These are phyloP conservation scores for Formicarius rufipectus DNA, from an alignment of 2,113 vertebrate genomes.

Conservation along the genomic window DNA sequence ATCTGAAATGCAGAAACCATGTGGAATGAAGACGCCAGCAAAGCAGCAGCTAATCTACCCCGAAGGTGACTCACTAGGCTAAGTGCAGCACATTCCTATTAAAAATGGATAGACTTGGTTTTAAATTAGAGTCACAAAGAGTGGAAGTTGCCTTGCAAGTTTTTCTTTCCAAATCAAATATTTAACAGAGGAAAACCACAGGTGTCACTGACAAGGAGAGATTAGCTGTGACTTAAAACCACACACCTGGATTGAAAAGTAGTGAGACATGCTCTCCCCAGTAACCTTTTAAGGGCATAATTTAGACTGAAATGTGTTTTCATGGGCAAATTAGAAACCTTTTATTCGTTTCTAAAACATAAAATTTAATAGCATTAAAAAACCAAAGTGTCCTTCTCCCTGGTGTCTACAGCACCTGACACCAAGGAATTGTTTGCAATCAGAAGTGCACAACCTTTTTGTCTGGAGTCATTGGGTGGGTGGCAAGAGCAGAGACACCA, in stretches of 20 bases:
- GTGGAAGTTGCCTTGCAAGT: conserved; percentile 21
- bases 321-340: neutral
- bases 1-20: neutral
- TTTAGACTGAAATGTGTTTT: neutral
- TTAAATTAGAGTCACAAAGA: conserved; percentile 45
- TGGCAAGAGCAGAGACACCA: neutral
- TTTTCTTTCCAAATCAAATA: conserved; percentile 73
- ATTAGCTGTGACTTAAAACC: conserved; percentile 34
- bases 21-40: neutral
- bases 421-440: neutral
- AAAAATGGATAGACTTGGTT: conserved; percentile 59
- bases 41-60: neutral
- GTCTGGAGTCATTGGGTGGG: neutral
- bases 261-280: neutral
- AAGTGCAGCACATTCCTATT: conserved; percentile 36
- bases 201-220: conserved; percentile 45
- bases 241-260: neutral
- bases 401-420: too few species aligned
- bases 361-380: neutral
- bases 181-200: conserved; percentile 61
- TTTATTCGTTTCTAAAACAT: neutral
- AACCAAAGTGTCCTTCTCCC: neutral
- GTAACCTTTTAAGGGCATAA: neutral
- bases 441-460: neutral
- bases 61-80: neutral